phyloP scores from a whole-genome alignment of 2,797 vertebrate species.

The Danio aesculapii region DNA sequence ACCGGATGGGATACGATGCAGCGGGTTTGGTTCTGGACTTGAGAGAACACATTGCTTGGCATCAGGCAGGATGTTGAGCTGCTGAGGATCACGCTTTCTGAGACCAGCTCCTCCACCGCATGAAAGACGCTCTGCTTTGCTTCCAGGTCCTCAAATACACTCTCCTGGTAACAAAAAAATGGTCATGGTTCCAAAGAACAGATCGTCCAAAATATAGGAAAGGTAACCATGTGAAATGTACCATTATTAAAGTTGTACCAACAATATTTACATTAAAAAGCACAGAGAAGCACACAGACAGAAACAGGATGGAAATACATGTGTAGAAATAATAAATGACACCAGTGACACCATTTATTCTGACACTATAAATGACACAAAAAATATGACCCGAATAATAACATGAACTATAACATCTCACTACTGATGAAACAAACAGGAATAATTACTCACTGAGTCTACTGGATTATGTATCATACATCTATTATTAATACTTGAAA shows the following conservation, averaged over 20 bases:
- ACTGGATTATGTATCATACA: too few relatives aligned
- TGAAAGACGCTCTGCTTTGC: constrained; percentile 89
- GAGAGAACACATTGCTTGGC: constrained; percentile 89
- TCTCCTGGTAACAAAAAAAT: constrained; percentile 82
- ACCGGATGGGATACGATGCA: constrained; percentile 96
- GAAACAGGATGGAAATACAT: not conserved
- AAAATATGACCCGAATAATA: not conserved
- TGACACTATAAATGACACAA: not conserved
- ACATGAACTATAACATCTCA: not conserved
- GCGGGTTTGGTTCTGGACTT: constrained; percentile 83
- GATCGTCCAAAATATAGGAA: not conserved
- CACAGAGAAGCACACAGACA: not conserved
- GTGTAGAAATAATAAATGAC: not conserved
- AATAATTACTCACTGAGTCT: not conserved
- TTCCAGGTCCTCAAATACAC: constrained; percentile 89
- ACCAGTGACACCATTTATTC: not conserved
- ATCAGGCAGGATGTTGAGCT: constrained; percentile 95
- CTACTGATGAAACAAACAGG: not conserved
- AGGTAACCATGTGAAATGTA: not conserved
- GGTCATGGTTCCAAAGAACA: not conserved
- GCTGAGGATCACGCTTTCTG: constrained; percentile 83
- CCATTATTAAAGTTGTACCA: not conserved
- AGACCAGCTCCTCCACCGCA: constrained; percentile 83
- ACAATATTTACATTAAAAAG: not conserved
- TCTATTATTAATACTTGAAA: too few relatives aligned